Base-by-base conservation (phyloP, 2,888 invertebrate species). In the Ophion slaviceki region DNA sequence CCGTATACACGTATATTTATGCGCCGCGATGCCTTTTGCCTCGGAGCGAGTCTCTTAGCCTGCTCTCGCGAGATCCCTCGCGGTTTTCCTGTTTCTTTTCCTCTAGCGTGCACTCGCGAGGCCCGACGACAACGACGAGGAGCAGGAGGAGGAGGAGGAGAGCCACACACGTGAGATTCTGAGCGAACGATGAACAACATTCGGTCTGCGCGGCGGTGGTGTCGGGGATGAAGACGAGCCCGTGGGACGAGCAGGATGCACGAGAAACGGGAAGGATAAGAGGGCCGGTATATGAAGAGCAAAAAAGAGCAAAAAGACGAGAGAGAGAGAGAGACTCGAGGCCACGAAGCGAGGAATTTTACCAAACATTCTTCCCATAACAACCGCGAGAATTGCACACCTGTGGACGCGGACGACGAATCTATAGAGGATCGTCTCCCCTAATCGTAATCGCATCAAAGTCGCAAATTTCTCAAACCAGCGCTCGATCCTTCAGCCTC, bases 151-250 rank as follows among this genome's bases (percentile, higher is more conserved):
- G 10, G 47, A 47, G 32, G 57, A 79, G 66, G 75, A 36, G 74
- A 79, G 68, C 74, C 80, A 78, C 82, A 78, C 80, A 80, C 82
- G 84, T 80, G 87, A 85, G 71, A 79, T 80, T 78, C 68, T 53
- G 70, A 67, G 71, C 71, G 74, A 71, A 71, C 59, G 59, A 66
- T 47, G 66, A 84, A 77, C 71, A 82, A 82, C 75, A 79, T 85
- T 82, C 70, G 70, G 85, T 79, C 75, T 36, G 62, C 64, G 62
- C 24, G 71, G 64, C n/a, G 71, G 62, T 62, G 81, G 57, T 80
- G 80, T 67, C 71, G 68, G 82, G 78, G 74, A 75, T 79, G 82
- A 79, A 74, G 80, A 84, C 80, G 59, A 74, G 47, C 64, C 70
- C 75, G 20, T 57, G 82, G 32, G 75, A 75, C 45, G 61, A 67